Evolutionary conservation across 2,888 invertebrate genomes (phyloP).

Genomic region (Pterobdella sp.): DNA sequence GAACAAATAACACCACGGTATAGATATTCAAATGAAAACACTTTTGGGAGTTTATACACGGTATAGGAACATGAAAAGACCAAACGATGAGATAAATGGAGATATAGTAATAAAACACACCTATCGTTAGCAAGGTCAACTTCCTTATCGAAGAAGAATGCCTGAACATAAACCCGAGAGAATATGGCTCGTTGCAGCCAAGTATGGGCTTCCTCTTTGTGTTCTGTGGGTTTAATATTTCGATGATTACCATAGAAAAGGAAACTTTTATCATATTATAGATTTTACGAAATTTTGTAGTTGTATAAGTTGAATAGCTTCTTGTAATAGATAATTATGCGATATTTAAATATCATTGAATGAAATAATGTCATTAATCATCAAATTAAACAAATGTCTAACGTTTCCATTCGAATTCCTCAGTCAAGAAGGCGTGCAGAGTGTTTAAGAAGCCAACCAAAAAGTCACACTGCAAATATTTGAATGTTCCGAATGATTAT

Average conservation of each 20-base stretch:
- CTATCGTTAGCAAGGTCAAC: conserved; percentile 79
- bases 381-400: not conserved
- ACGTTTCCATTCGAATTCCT: conserved; percentile 49
- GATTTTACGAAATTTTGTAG: no score
- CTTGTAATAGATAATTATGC: not conserved
- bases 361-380: not conserved
- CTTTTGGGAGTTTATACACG: no score
- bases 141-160: conserved; percentile 92
- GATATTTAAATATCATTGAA: not conserved
- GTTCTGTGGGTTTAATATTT: conserved; percentile 61
- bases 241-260: not conserved
- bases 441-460: conserved; percentile 68
- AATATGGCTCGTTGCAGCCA: conserved; percentile 85
- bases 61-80: no score
- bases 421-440: conserved; percentile 50
- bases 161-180: conserved; percentile 79
- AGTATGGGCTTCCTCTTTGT: conserved; percentile 66
- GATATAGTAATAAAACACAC: no score
- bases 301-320: not conserved
- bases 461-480: conserved; percentile 55
- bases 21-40: no score
- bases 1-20: no score
- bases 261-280: not conserved
- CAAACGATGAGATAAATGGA: no score
- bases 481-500: not conserved